Evolutionary conservation across 2,888 invertebrate species (phyloP).

Genomic region (Acrobasis suavella): DNA sequence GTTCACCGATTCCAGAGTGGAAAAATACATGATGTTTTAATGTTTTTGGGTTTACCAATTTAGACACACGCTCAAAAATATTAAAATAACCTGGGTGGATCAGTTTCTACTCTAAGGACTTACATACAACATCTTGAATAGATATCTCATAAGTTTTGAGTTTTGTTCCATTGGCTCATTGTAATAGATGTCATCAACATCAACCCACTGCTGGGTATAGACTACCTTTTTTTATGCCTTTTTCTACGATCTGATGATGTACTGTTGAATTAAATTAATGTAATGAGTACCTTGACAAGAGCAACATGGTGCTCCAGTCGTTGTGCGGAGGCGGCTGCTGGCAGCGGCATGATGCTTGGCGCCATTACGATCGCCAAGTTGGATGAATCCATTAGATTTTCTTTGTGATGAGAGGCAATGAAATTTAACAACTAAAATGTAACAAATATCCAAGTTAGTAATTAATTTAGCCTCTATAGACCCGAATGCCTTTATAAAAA

Average conservation of each 20-base stretch:
- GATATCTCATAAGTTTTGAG: too few relatives aligned
- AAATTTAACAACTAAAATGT: conserved; percentile 84
- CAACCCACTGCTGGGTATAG: neutral
- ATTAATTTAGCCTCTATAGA: neutral
- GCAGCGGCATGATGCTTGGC: conserved; percentile 92
- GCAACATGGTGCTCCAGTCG: conserved; percentile 86
- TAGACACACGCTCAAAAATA: too few relatives aligned
- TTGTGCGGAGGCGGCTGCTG: conserved; percentile 84
- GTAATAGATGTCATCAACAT: neutral
- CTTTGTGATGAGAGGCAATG: conserved; percentile 85
- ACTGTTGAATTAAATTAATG: neutral
- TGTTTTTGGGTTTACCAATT: too few relatives aligned
- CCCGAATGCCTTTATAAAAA: too few relatives aligned
- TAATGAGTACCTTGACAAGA: conserved; percentile 83
- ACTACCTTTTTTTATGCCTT: neutral
- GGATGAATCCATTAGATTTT: conserved; percentile 91
- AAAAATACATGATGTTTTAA: too few relatives aligned
- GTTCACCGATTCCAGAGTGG: too few relatives aligned
- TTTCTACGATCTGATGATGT: neutral
- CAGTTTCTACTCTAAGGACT: too few relatives aligned
- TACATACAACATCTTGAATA: too few relatives aligned
- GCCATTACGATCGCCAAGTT: conserved; percentile 93
- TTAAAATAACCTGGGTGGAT: too few relatives aligned
- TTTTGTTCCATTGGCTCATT: neutral
- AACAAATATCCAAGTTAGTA: conserved; percentile 12